Evolutionary conservation across 64 coral and sea anemone genomes (phyloP), one percentile per base, ranked within the genome.

Genomic region (Stylophora pistillata): DNA sequence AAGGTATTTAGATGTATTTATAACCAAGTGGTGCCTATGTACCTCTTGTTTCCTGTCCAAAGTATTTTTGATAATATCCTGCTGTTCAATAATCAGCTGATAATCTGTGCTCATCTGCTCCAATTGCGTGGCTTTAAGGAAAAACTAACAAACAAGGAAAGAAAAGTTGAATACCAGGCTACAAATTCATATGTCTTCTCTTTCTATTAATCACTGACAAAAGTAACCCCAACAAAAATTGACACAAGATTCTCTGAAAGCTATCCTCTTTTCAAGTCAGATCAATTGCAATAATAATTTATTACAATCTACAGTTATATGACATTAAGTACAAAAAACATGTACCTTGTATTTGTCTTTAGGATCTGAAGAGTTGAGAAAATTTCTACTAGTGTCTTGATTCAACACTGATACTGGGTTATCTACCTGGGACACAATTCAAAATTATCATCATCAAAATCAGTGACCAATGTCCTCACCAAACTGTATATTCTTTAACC

Each of bases 381-480:
- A 98, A 75, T 98, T 94, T 54, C 95, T 77, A 62, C 95, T 98
- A n/a, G 95, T 98, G 63, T 98, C 95, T 86, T 98, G 95, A 73
- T 98, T 98, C 10, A 98, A 79, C 16, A 98, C 89, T 20, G 95
- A 94, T 0, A 98, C 89, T 31, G 95, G 95, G 28, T 98, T 98
- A 32, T 98, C 95, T 15, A 98, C 89, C 95, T 98, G 71, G 3
- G 78, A 55, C 26, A 70, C 47, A 70, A 53, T 18, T 47, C 3
- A 47, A 47, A 47, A 4, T 47, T 4, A 47, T 47, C 37, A 47
- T 0, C 37, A n/a, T n/a, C n/a, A n/a, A n/a, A n/a, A n/a, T n/a
- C n/a, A n/a, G n/a, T n/a, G n/a, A n/a, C n/a, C n/a, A n/a, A n/a
- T n/a, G n/a, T n/a, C n/a, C n/a, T n/a, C n/a, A n/a, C n/a, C n/a